Evolutionary conservation across 2,113 vertebrate genomes (phyloP), one percentile per base, ranked within the genome.

Genomic region (Peromyscus maniculatus): DNA sequence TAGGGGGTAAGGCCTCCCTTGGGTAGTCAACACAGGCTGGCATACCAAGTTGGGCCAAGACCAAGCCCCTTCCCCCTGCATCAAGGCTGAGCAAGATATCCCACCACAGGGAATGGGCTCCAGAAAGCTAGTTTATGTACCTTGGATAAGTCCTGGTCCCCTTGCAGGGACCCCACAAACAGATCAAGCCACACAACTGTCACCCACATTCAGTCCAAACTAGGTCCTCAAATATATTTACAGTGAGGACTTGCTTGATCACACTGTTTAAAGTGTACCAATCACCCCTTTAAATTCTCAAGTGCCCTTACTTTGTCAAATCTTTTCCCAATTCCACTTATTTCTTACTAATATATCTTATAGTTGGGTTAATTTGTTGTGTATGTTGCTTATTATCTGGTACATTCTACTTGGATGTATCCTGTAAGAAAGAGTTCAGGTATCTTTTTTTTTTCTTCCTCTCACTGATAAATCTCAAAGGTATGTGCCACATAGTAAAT

Each of bases 281-380:
- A 55, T 87, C 28, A 6, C 80, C 46, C 71, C 62, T 96, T 83
- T 91, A 5, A 83, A 36, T 21, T 79, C 49, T 74, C 24, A 72
- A 21, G 19, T 39, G 67, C 36, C 13, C 28, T 74, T 72, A 64
- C 31, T 46, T 49, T 72, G 7, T 59, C 0, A 2, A 74, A 13
- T 87, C 31, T 74, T 71, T n/a, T n/a, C 33, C 13, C 12, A 15
- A 11, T 62, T 59, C n/a, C 22, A 87, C 33, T 67, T 87, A 77
- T 57, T 69, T 95, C 22, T 39, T 64, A 88, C 62, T 90, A 83
- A 84, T 46, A 12, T 87, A 52, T 43, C 7, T 43, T 91, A 49
- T 80, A 86, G 46, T 86, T 95, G 93, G n/a, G n/a, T 93, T 95
- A 64, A 13, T 75, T 86, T 89, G 79, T 72, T 90, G 4, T 87